A percentile compares a stretch with the other conserved stretches of the same genome.
Evolutionary conservation across 2,797 vertebrate species (phyloP).

Genomic region (Enteromius mattozi): DNA sequence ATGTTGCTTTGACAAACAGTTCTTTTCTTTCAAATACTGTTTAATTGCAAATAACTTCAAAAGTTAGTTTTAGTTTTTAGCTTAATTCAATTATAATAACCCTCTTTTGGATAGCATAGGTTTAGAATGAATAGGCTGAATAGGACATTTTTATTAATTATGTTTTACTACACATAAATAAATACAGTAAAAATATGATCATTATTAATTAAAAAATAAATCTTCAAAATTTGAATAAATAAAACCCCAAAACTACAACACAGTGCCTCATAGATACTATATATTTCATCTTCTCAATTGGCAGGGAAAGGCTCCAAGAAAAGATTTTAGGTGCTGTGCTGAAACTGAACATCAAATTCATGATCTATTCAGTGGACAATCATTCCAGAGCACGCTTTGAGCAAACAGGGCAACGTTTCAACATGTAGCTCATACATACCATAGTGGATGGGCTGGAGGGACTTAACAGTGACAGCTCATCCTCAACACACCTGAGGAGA

Average conservation of each 20-base stretch:
- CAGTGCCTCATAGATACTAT: neutral
- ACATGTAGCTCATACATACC: conserved; percentile 69
- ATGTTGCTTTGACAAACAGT: neutral
- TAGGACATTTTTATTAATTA: neutral
- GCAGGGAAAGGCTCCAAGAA: neutral
- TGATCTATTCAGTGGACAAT: neutral
- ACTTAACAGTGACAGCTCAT: conserved; percentile 58
- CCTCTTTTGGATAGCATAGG: neutral
- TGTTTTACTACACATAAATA: neutral
- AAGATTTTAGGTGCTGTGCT: neutral
- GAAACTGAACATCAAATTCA: neutral
- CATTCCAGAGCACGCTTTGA: conserved; percentile 34
- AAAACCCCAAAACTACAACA: neutral
- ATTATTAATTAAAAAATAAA: neutral
- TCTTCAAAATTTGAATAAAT: neutral
- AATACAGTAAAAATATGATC: neutral
- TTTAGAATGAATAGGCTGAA: neutral
- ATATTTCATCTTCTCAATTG: neutral
- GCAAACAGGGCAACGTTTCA: conserved; percentile 59
- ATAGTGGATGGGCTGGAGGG: conserved; percentile 65
- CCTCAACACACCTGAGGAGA: conserved; percentile 5
- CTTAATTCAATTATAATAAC: neutral
- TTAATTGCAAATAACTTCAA: neutral
- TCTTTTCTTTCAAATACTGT: too few relatives aligned
- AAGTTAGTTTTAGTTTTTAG: neutral